Evolutionary conservation across 2,888 invertebrate species (phyloP).

Genomic region (Acronicta leporina): DNA sequence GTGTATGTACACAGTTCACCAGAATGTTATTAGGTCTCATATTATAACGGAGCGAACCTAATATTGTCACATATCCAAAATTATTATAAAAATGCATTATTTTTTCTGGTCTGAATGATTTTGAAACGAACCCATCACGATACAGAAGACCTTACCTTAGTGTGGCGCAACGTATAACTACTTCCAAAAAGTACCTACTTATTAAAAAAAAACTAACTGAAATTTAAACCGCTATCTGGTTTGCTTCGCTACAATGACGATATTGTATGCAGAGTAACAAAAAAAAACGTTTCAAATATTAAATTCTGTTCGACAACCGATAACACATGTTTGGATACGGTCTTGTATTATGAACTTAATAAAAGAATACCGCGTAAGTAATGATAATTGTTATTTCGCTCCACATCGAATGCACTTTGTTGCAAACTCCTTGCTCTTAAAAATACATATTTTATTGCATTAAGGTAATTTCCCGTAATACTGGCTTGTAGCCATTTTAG

Average conservation of each 20-base stretch:
- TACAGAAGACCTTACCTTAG: no score
- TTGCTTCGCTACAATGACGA: conserved; percentile 30
- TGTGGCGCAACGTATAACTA: no score
- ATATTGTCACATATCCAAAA: no score
- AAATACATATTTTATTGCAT: conserved; percentile 41
- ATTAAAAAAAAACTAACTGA: conserved; percentile 27
- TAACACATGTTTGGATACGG: conserved; percentile 61
- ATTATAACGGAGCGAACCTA: no score
- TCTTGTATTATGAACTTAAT: conserved; percentile 49
- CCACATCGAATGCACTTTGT: conserved; percentile 32
- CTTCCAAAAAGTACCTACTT: no score
- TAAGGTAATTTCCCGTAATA: conserved; percentile 23
- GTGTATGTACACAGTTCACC: no score
- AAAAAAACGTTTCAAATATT: conserved; percentile 54
- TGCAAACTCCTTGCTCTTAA: conserved; percentile 42
- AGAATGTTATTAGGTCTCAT: no score
- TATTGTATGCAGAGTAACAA: conserved; percentile 41
- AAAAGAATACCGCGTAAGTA: conserved; percentile 54
- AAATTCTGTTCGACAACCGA: conserved; percentile 59
- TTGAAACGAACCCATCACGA: neutral
- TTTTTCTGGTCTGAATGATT: no score
- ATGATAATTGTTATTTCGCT: conserved; percentile 48
- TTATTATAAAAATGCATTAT: no score
- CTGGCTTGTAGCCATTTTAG: conserved; percentile 8
- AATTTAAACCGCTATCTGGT: conserved; percentile 50